Conservation (phyloP, 2,888 invertebrate species). For the Drosophila paramelanica region DNA sequence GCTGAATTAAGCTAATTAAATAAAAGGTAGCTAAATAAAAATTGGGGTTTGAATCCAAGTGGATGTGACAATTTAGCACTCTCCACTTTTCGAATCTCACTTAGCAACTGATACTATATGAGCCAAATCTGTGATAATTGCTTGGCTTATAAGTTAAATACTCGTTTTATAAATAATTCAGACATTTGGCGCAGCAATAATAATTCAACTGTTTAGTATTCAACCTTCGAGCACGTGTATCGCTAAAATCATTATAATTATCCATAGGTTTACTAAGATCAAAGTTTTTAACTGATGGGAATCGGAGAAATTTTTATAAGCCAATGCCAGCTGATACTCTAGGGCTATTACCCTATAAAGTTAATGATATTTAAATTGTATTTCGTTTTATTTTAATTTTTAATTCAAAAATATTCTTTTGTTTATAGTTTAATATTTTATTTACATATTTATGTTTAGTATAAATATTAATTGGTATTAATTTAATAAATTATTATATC, state of each 20-base stretch:
- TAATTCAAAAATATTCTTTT: too few relatives aligned
- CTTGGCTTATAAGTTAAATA: constrained; percentile 11
- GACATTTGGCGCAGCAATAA: too few relatives aligned
- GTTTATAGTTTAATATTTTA: too few relatives aligned
- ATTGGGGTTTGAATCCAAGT: constrained; percentile 13
- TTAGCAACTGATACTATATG: constrained; percentile 45
- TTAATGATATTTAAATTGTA: too few relatives aligned
- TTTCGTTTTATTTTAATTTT: too few relatives aligned
- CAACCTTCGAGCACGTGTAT: not conserved
- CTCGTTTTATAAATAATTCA: not conserved
- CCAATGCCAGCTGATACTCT: too few relatives aligned
- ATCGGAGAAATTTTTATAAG: too few relatives aligned
- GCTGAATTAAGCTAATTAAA: constrained; percentile 72
- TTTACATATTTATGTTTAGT: too few relatives aligned
- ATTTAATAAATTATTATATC: too few relatives aligned
- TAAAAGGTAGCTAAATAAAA: constrained; percentile 43
- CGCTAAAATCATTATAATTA: not conserved
- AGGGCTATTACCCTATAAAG: too few relatives aligned
- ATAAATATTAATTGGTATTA: too few relatives aligned
- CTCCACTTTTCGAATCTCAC: constrained; percentile 10
- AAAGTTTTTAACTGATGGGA: not conserved
- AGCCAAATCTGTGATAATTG: constrained; percentile 31
- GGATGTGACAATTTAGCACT: constrained; percentile 55
- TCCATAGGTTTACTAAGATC: not conserved
- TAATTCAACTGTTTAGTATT: not conserved